These are phyloP conservation scores for Gibbula magus DNA, from an alignment of 2,888 invertebrate genomes.

Conservation along the genomic window DNA sequence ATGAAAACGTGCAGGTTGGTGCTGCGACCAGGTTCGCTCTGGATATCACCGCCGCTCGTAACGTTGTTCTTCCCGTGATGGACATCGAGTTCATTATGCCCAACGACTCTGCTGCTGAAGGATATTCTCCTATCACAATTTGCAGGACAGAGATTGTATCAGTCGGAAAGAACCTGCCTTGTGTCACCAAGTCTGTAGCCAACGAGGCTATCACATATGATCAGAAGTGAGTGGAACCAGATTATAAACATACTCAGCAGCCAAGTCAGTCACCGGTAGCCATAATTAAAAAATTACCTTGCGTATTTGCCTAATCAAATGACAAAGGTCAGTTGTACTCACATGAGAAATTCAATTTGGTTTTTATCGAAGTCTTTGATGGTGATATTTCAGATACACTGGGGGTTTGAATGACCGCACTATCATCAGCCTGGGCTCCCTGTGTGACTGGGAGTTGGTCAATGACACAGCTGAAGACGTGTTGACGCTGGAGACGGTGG, in stretches of 20 bases:
- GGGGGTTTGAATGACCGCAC: slow-evolving; percentile 50
- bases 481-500: slow-evolving; percentile 46
- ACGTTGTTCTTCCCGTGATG: slow-evolving; percentile 56
- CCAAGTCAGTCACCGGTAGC: too few relatives aligned
- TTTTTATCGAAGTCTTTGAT: too few relatives aligned
- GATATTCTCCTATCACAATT: slow-evolving; percentile 54
- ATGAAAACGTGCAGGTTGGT: slow-evolving; percentile 44
- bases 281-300: too few relatives aligned
- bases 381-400: slow-evolving; percentile 39
- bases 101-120: slow-evolving; percentile 33
- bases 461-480: slow-evolving; percentile 43
- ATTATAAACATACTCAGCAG: too few relatives aligned
- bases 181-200: slow-evolving; percentile 53
- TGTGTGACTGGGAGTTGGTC: slow-evolving; percentile 52
- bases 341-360: too few relatives aligned
- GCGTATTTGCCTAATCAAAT: too few relatives aligned
- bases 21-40: slow-evolving; percentile 48
- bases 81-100: slow-evolving; percentile 69
- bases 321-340: too few relatives aligned
- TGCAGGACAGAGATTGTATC: slow-evolving; percentile 58
- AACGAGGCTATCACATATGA: slow-evolving; percentile 47
- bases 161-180: slow-evolving; percentile 68
- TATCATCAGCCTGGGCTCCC: slow-evolving; percentile 39
- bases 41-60: slow-evolving; percentile 53
- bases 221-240: slow-evolving; percentile 45